A percentile compares a stretch with the other conserved stretches of the same genome.
Conservation (phyloP, 2,888 invertebrate genomes). For the Cantharis rustica region DNA sequence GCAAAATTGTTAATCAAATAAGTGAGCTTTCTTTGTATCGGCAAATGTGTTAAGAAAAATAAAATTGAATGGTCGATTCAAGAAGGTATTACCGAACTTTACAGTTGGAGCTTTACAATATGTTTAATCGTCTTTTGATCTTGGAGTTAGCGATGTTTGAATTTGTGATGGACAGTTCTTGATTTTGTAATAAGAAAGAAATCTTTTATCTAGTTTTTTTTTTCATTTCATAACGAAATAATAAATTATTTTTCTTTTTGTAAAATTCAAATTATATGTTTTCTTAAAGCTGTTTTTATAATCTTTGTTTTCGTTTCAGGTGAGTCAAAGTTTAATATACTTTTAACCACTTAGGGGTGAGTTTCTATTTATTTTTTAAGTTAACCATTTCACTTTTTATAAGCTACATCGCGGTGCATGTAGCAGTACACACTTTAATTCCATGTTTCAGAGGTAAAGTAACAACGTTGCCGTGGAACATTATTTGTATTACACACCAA, state of each 20-base stretch:
- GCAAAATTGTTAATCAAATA: not conserved
- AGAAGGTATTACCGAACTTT: not conserved
- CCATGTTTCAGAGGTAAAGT: no score
- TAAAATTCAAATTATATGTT: not conserved
- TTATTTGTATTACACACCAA: not conserved
- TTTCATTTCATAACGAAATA: not conserved
- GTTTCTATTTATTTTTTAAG: not conserved
- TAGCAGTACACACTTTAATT: not conserved
- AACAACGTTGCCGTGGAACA: not conserved
- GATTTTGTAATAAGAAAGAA: not conserved
- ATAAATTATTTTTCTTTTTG: not conserved
- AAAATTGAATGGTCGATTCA: not conserved
- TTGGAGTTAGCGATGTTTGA: not conserved
- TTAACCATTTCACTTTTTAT: not conserved
- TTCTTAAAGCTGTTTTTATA: not conserved
- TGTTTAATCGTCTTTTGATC: conserved; percentile 7
- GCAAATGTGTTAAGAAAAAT: not conserved
- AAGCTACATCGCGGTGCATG: not conserved
- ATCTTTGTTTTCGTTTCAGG: not conserved
- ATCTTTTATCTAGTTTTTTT: not conserved
- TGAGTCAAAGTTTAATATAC: not conserved
- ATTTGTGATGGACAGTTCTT: conserved; percentile 5
- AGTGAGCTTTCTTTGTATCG: not conserved
- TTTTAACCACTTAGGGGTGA: not conserved
- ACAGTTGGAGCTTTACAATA: not conserved